A percentile compares a stretch with the other conserved stretches of the same genome.
Evolutionary conservation across 1,140 invertebrate genomes (phyloP).

Genomic region (Gonatopus flavifemur): DNA sequence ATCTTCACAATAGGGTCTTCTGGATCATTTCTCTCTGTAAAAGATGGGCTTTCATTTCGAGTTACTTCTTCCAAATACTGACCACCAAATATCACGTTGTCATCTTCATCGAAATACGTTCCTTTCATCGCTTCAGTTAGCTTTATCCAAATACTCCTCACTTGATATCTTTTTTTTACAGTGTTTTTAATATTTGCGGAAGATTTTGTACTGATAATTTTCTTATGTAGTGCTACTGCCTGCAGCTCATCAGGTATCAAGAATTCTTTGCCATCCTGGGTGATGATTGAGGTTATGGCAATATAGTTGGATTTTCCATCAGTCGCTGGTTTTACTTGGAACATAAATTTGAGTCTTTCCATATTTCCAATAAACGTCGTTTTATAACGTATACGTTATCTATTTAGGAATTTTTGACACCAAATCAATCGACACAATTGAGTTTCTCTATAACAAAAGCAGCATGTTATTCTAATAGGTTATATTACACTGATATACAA

Average conservation of each 20-base stretch:
- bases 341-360: slow-evolving; percentile 40
- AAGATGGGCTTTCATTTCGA: too few relatives aligned
- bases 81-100: too few relatives aligned
- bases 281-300: slow-evolving; percentile 36
- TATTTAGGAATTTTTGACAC: too few relatives aligned
- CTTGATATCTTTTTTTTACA: slow-evolving; percentile 40
- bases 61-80: too few relatives aligned
- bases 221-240: slow-evolving; percentile 15
- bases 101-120: slow-evolving; percentile 11
- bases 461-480: too few relatives aligned
- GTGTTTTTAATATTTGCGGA: slow-evolving; percentile 36
- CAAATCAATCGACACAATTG: too few relatives aligned
- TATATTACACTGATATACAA: too few relatives aligned
- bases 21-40: too few relatives aligned
- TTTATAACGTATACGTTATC: too few relatives aligned
- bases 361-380: slow-evolving; percentile 20
- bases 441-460: too few relatives aligned
- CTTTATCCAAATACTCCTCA: slow-evolving; percentile 37
- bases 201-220: slow-evolving; percentile 14
- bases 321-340: slow-evolving; percentile 22
- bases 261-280: slow-evolving; percentile 23
- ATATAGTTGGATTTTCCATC: slow-evolving; percentile 40
- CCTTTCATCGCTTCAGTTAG: not conserved
- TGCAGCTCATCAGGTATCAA: slow-evolving; percentile 29
- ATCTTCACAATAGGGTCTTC: too few relatives aligned